Conservation (phyloP, 2,797 vertebrate genomes). For the Jordanella pulchra region DNA sequence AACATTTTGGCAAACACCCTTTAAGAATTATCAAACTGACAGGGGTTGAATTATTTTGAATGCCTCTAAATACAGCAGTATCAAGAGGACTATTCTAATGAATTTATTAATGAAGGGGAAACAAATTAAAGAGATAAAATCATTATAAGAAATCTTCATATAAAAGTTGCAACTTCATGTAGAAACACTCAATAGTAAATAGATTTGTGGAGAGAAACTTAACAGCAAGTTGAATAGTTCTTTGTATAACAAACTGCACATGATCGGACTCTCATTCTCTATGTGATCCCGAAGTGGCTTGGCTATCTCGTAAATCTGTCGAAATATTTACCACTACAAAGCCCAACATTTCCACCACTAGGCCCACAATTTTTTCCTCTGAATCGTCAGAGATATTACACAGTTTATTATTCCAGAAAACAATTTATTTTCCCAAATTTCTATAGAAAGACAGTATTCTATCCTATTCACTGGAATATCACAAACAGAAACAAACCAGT, state of each 20-base stretch:
- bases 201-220: neutral
- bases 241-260: neutral
- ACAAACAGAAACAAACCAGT: no score
- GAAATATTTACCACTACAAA: neutral
- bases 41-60: slow-evolving; percentile 10
- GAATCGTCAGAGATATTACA: neutral
- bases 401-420: neutral
- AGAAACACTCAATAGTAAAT: no score
- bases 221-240: neutral
- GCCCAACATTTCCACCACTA: neutral
- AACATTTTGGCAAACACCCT: slow-evolving; percentile 38
- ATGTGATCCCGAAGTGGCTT: neutral
- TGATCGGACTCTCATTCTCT: no score
- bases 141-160: neutral
- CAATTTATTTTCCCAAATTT: no score
- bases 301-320: no score
- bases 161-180: neutral
- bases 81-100: slow-evolving; percentile 26
- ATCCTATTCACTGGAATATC: no score
- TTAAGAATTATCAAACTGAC: slow-evolving; percentile 32
- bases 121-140: neutral
- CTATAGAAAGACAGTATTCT: no score
- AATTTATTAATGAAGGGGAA: slow-evolving; percentile 11
- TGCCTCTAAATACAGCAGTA: slow-evolving; percentile 25
- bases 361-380: neutral